Base-by-base conservation (phyloP, 2,113 vertebrate genomes). In the Rallus limicola region DNA sequence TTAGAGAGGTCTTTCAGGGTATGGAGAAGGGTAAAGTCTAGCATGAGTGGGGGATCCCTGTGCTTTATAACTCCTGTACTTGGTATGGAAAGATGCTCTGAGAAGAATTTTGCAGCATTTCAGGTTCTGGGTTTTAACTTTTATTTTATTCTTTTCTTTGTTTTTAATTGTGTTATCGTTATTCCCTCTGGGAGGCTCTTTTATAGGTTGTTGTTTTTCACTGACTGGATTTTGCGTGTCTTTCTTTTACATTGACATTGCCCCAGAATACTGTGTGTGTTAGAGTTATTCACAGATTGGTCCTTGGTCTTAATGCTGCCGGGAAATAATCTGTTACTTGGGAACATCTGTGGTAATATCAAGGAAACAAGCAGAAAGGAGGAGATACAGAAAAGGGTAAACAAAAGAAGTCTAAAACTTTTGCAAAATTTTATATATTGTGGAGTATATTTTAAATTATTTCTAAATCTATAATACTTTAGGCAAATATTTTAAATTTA, bases 1-100 rank as follows among this genome's bases (percentile, higher is more conserved):
- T 28, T 89, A 59, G 59, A 34, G 33, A 16, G 7, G 6, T 24
- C 36, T 75, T 62, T 16, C 5, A 19, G 24, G 4, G 16, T 31
- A 55, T 0, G 1, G 36, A 19, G 26, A 58, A 9, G 5, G 6
- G 11, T 71, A 9, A 71, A 53, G 17, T 60, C 3, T 68, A 36
- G 56, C 82, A 36, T 46, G 21, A 75, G 62, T 46, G 36, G 3
- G 5, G 7, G 1, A 9, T 62, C 79, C 24, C 5, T 2, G 1
- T 48, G 42, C 19, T 44, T 71, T 42, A 0, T 52, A 48, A 38
- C 20, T 75, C 17, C 16, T 56, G 16, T 42, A 23, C 10, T 46
- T 92, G 13, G 31, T 40, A 36, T 64, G 56, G 13, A 71, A 85
- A 68, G 28, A 38, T 46, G 9, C 4, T 78, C 40, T 52, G 28